These are phyloP conservation scores for Pammene fasciana DNA, from an alignment of 2,888 invertebrate species.

Conservation along the genomic window DNA sequence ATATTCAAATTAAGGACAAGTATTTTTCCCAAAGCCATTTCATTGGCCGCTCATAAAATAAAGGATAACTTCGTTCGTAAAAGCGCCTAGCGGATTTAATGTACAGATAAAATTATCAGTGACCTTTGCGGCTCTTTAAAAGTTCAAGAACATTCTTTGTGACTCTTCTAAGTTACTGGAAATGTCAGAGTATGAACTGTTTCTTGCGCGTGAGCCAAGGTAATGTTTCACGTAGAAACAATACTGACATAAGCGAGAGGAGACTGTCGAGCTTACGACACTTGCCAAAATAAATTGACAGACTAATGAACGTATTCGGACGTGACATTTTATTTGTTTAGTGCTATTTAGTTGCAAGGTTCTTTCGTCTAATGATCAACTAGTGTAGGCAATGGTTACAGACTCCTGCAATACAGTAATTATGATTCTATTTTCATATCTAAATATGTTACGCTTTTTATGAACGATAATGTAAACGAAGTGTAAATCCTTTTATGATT, in stretches of 20 bases:
- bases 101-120: conserved; percentile 30
- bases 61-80: conserved; percentile 34
- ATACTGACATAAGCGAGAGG: conserved; percentile 23
- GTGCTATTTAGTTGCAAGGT: conserved; percentile 9
- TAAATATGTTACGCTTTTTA: not conserved
- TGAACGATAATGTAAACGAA: too few relatives aligned
- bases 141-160: conserved; percentile 43
- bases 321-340: conserved; percentile 25
- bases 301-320: conserved; percentile 26
- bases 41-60: conserved; percentile 35
- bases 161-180: conserved; percentile 41
- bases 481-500: conserved; percentile 6
- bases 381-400: not conserved
- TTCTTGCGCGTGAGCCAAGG: conserved; percentile 36
- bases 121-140: conserved; percentile 41
- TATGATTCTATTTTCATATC: not conserved
- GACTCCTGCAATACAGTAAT: not conserved
- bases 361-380: conserved; percentile 6
- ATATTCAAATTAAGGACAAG: conserved; percentile 12
- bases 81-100: conserved; percentile 33
- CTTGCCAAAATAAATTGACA: conserved; percentile 26
- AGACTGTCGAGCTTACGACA: conserved; percentile 30
- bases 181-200: conserved; percentile 43
- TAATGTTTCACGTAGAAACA: conserved; percentile 37
- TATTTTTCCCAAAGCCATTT: conserved; percentile 28